These are phyloP conservation scores for Drosophila anceps DNA, from an alignment of 2,888 invertebrate genomes.

Conservation along the genomic window DNA sequence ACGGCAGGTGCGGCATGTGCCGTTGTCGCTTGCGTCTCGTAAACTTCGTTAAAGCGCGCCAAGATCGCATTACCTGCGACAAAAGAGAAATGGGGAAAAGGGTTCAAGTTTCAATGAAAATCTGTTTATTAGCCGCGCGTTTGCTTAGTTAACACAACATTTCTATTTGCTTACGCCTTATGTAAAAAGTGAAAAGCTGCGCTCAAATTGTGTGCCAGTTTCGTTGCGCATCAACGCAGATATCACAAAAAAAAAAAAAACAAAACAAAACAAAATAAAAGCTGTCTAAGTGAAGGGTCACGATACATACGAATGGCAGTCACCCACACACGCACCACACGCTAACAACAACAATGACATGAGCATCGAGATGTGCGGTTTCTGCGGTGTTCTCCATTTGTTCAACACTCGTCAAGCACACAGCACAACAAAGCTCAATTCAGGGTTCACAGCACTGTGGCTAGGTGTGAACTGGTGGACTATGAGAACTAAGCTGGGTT, in stretches of 20 bases:
- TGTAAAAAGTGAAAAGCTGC: slow-evolving; percentile 55
- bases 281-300: slow-evolving; percentile 57
- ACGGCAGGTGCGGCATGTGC: slow-evolving; percentile 41
- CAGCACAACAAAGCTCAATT: slow-evolving; percentile 28
- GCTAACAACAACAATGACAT: slow-evolving; percentile 20
- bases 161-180: slow-evolving; percentile 36
- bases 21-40: slow-evolving; percentile 63
- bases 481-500: not conserved
- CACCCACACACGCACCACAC: slow-evolving; percentile 43
- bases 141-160: slow-evolving; percentile 36
- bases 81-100: slow-evolving; percentile 39
- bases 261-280: not conserved
- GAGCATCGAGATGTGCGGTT: slow-evolving; percentile 44
- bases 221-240: slow-evolving; percentile 34
- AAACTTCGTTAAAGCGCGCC: slow-evolving; percentile 84
- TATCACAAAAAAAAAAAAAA: not conserved
- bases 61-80: slow-evolving; percentile 84
- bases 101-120: slow-evolving; percentile 50
- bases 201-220: slow-evolving; percentile 27
- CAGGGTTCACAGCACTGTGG: slow-evolving; percentile 1
- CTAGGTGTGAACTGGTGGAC: slow-evolving; percentile 15
- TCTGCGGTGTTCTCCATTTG: slow-evolving; percentile 37
- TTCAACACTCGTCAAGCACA: slow-evolving; percentile 22
- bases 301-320: slow-evolving; percentile 33
- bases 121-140: slow-evolving; percentile 41